phyloP scores from a whole-genome alignment of 1,140 invertebrate genomes.

The Ganaspis sp. region DNA sequence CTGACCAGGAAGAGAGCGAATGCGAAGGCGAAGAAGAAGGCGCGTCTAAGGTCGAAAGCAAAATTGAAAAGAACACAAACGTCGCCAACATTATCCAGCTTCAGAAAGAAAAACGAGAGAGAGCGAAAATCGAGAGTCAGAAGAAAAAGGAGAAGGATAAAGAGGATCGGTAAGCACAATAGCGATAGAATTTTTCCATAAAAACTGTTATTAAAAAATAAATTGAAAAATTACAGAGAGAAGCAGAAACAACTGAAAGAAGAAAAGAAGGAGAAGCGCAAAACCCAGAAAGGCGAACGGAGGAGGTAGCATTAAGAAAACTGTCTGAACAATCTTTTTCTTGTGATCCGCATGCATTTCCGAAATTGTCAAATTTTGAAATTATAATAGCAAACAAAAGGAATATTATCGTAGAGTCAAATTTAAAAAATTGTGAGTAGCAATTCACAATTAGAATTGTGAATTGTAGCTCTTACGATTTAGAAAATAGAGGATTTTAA shows the following conservation, averaged over 20 bases:
- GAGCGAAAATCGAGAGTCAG: conserved; percentile 85
- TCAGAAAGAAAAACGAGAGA: conserved; percentile 86
- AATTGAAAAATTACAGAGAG: conserved; percentile 78
- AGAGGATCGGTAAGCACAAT: conserved; percentile 83
- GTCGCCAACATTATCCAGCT: conserved; percentile 83
- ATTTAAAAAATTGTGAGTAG: too few species aligned
- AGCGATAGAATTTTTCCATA: too few species aligned
- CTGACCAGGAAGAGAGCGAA: conserved; percentile 80
- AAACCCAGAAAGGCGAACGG: conserved; percentile 90
- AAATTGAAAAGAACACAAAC: conserved; percentile 87
- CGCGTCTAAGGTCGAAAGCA: conserved; percentile 69
- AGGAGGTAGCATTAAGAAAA: conserved; percentile 82
- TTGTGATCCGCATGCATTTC: neutral
- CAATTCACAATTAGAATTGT: too few species aligned
- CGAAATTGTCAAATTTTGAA: too few species aligned
- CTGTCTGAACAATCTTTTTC: neutral
- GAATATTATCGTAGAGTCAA: too few species aligned
- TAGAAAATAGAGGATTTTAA: neutral
- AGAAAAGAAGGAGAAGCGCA: conserved; percentile 92
- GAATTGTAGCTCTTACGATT: neutral
- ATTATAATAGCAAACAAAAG: too few species aligned
- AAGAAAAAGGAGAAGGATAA: conserved; percentile 93
- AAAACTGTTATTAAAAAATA: too few species aligned
- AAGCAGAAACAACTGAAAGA: conserved; percentile 90
- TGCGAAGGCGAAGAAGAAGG: conserved; percentile 77